phyloP scores from a whole-genome alignment of 2,113 vertebrate species.

The Myodes glareolus region DNA sequence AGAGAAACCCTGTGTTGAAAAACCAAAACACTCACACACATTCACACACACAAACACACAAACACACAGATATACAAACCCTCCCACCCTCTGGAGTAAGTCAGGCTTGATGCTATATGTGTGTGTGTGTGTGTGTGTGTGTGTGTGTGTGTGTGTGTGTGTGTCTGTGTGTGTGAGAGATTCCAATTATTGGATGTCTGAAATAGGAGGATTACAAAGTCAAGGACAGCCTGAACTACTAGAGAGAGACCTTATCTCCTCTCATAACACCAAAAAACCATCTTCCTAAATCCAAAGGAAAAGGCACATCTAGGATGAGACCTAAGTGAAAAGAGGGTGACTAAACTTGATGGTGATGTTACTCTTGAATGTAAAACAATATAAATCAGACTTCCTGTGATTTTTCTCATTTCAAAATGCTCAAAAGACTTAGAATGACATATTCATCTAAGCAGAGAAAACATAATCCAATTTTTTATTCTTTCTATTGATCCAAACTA shows the following conservation, averaged over 20 bases:
- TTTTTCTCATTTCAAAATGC: background rate
- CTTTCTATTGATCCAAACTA: conserved; percentile 29
- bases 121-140: too few species aligned
- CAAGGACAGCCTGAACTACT: background rate
- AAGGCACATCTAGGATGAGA: background rate
- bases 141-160: too few species aligned
- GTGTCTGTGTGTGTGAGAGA: too few species aligned
- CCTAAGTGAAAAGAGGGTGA: conserved; percentile 18
- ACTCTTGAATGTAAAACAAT: conserved; percentile 23
- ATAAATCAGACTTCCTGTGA: background rate
- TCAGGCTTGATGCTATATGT: background rate
- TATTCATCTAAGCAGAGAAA: conserved; percentile 26
- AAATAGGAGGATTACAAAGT: background rate
- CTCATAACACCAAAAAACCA: background rate
- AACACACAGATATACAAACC: background rate
- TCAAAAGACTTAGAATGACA: conserved; percentile 4
- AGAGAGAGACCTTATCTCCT: background rate
- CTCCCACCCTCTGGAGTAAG: too few species aligned
- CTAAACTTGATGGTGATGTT: background rate
- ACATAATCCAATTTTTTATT: conserved; percentile 36
- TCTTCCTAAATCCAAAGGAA: conserved; percentile 5
- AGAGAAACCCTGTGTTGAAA: too few species aligned
- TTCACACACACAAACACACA: background rate
- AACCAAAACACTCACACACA: background rate
- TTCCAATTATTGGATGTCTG: background rate